phyloP scores from a whole-genome alignment of 2,797 vertebrate genomes.

The Muraenolepis orangiensis region DNA sequence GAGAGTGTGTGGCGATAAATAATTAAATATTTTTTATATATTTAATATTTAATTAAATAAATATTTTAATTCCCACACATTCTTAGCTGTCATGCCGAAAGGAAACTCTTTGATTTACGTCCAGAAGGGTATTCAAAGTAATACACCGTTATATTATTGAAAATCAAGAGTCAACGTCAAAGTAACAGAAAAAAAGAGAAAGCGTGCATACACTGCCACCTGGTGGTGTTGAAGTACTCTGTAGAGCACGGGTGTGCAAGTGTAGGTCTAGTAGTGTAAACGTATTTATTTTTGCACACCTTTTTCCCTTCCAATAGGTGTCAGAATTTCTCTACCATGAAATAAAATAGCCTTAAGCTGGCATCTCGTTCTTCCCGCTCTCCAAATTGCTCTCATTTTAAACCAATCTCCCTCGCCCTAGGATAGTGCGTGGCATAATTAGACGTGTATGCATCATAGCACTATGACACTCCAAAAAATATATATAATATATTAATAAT shows the following conservation, averaged over 20 bases:
- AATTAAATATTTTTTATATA: not conserved
- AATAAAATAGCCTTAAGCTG: not conserved
- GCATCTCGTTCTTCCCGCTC: not conserved
- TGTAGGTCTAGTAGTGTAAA: not conserved
- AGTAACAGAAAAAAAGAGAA: not conserved
- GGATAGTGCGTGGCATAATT: constrained; percentile 33
- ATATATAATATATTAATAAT: not conserved
- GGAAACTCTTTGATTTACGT: not conserved
- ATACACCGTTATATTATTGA: not conserved
- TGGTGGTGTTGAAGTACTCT: constrained; percentile 34
- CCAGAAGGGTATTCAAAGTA: not conserved
- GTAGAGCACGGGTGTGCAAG: not conserved
- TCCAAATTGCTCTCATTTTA: not conserved
- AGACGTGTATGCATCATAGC: constrained; percentile 40
- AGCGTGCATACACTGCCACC: constrained; percentile 29
- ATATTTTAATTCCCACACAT: not conserved
- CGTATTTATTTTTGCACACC: constrained; percentile 4
- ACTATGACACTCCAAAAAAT: constrained; percentile 30
- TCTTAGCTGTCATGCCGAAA: not conserved
- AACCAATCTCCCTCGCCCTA: not conserved
- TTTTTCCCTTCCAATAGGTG: constrained; percentile 53
- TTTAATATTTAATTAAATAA: not conserved
- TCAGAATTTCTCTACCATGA: constrained; percentile 45
- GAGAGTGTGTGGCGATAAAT: not conserved
- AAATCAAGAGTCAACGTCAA: not conserved